These are phyloP conservation scores for Pangasius djambal DNA, from an alignment of 2,797 vertebrate species.

Conservation along the genomic window DNA sequence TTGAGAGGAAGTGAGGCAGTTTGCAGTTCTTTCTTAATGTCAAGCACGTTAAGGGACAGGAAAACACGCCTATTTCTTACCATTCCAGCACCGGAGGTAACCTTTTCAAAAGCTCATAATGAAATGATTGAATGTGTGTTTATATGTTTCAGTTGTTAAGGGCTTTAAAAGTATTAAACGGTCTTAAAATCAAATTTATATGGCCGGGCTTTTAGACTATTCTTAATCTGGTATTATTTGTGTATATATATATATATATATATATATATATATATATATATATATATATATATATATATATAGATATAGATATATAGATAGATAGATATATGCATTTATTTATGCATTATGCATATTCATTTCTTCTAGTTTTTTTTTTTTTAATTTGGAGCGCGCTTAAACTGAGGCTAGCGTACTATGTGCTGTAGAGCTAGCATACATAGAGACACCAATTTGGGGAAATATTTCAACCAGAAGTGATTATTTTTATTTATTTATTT, in stretches of 20 bases:
- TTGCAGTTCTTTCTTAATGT: not conserved
- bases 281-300: too few relatives aligned
- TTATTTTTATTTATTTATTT: not conserved
- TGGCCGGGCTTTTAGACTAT: not conserved
- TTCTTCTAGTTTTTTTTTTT: not conserved
- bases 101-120: not conserved
- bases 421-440: not conserved
- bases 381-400: not conserved
- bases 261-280: too few relatives aligned
- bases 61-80: not conserved
- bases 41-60: not conserved
- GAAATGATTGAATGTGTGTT: not conserved
- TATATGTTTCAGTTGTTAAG: not conserved
- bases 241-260: not conserved
- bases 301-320: too few relatives aligned
- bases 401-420: not conserved
- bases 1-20: constrained; percentile 6
- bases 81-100: not conserved
- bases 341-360: too few relatives aligned
- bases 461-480: too few relatives aligned
- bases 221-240: not conserved
- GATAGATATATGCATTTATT: not conserved
- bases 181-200: not conserved
- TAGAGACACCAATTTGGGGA: not conserved
- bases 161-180: not conserved